Conservation (phyloP, 2,888 invertebrate genomes). For the Mythimna ferrago region DNA sequence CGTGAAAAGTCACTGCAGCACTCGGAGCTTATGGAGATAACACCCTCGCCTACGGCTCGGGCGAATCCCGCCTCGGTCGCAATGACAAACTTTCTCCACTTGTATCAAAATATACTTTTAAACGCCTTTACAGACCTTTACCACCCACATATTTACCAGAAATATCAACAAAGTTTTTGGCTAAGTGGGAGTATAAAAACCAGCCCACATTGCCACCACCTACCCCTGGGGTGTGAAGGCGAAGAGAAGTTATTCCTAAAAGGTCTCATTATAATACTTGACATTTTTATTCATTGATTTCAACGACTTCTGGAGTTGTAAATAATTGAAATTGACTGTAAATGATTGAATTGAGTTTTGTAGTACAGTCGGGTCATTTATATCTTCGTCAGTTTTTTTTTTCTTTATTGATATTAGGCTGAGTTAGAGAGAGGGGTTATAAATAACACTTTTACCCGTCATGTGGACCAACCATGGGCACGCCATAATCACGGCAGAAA, state of each 20-base stretch:
- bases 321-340: constrained; percentile 9
- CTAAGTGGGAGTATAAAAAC: neutral
- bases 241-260: constrained; percentile 4
- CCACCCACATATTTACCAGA: neutral
- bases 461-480: too few relatives aligned
- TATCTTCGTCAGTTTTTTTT: neutral
- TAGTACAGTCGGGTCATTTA: neutral
- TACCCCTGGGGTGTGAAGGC: neutral
- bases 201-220: constrained; percentile 11
- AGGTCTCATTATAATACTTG: neutral
- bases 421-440: too few relatives aligned
- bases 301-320: neutral
- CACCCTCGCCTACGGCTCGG: too few relatives aligned
- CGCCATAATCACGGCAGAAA: too few relatives aligned
- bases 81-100: too few relatives aligned
- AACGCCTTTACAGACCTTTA: neutral
- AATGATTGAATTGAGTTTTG: constrained; percentile 11
- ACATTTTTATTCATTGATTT: constrained; percentile 12
- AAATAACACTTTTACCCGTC: too few relatives aligned
- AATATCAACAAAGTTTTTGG: neutral
- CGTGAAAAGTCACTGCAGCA: too few relatives aligned
- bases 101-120: neutral
- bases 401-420: neutral
- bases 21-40: too few relatives aligned
- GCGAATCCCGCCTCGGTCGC: too few relatives aligned